Evolutionary conservation across 1,140 invertebrate genomes (phyloP).

Genomic region (Belonocnema kinseyi): DNA sequence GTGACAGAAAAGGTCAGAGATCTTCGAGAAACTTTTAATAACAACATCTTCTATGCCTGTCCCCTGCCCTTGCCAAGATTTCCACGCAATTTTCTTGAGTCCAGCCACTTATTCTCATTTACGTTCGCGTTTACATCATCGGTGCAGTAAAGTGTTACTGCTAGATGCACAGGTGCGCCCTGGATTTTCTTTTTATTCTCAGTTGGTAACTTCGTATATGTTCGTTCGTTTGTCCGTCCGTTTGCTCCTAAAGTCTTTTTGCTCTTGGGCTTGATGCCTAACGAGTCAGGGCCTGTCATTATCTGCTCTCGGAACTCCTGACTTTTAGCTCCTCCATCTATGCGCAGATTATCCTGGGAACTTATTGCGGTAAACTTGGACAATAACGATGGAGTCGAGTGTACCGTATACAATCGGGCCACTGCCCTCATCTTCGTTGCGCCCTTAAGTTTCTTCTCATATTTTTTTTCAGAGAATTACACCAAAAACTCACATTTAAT

Average conservation of each 20-base stretch:
- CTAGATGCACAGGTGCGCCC: constrained; percentile 69
- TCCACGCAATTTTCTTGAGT: constrained; percentile 44
- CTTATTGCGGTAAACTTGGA: constrained; percentile 71
- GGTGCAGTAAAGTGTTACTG: constrained; percentile 60
- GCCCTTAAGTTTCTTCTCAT: constrained; percentile 37
- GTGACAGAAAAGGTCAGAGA: background rate
- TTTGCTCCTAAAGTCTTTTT: constrained; percentile 64
- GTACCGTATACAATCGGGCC: constrained; percentile 54
- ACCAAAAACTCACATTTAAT: background rate
- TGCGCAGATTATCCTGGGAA: constrained; percentile 67
- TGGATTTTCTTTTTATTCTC: constrained; percentile 25
- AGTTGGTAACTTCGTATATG: constrained; percentile 55
- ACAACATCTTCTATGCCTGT: background rate
- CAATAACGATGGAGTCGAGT: constrained; percentile 69
- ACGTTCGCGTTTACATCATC: constrained; percentile 74
- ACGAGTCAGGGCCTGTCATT: constrained; percentile 73
- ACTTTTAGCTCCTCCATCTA: constrained; percentile 48
- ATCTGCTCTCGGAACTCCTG: constrained; percentile 65
- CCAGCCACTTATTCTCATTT: constrained; percentile 58
- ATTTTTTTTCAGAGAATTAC: background rate
- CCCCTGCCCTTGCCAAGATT: constrained; percentile 40
- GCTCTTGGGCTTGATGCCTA: constrained; percentile 63
- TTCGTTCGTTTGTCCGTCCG: constrained; percentile 49
- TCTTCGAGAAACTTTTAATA: constrained; percentile 27
- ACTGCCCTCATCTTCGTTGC: constrained; percentile 46